phyloP scores from a whole-genome alignment of 2,113 vertebrate species.

The Dromiciops gliroides region DNA sequence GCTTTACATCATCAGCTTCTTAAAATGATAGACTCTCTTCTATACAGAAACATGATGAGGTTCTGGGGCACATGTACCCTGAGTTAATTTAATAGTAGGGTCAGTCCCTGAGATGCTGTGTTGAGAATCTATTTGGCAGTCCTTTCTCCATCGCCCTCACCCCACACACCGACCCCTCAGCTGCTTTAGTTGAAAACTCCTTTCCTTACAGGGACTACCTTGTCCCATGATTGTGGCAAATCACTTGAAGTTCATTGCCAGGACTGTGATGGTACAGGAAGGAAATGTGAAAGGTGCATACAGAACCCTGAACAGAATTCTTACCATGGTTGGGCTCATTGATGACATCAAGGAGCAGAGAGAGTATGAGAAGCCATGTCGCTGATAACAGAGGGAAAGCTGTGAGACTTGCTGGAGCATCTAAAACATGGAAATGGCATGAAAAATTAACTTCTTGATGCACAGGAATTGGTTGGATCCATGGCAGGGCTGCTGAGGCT shows the following conservation, averaged over 20 bases:
- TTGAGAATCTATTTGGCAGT: too few species aligned
- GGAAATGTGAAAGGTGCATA: slow-evolving; percentile 90
- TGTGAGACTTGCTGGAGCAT: too few species aligned
- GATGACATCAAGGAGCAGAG: too few species aligned
- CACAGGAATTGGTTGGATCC: too few species aligned
- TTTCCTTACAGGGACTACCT: slow-evolving; percentile 37
- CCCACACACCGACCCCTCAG: neutral
- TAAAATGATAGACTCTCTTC: neutral
- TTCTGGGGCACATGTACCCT: neutral
- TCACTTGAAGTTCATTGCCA: slow-evolving; percentile 91
- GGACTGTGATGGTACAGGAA: slow-evolving; percentile 93
- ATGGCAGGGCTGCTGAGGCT: too few species aligned
- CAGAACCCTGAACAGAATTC: slow-evolving; percentile 86
- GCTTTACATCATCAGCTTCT: neutral
- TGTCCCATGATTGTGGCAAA: slow-evolving; percentile 85
- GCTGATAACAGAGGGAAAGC: too few species aligned
- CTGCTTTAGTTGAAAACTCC: neutral
- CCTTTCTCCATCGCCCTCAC: neutral
- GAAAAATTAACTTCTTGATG: too few species aligned
- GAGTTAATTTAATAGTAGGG: too few species aligned
- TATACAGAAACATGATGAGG: neutral
- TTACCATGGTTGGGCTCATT: too few species aligned
- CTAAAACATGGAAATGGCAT: too few species aligned
- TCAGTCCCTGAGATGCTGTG: too few species aligned
- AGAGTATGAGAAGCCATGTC: too few species aligned